These are phyloP conservation scores for Parazoanthus atlanticus DNA, from an alignment of 92 coral and sea anemone genomes.

Conservation along the genomic window DNA sequence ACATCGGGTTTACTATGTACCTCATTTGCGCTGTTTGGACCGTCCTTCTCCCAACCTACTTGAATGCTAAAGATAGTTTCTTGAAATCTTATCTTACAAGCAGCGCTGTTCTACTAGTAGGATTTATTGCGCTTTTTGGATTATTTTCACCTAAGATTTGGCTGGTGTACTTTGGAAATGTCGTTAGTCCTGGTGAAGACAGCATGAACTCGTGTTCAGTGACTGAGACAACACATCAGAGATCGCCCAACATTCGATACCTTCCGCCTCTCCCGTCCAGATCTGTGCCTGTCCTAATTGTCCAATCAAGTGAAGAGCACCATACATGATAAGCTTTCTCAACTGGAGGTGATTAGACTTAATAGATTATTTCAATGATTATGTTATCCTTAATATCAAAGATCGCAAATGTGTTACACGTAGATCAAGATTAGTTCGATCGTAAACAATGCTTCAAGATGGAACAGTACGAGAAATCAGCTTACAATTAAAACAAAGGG, in stretches of 20 bases:
- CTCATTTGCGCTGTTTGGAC: conserved; percentile 76
- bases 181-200: conserved; percentile 28
- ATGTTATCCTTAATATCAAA: no score
- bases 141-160: conserved; percentile 70
- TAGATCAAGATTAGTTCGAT: no score
- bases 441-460: no score
- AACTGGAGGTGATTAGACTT: no score
- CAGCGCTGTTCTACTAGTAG: conserved; percentile 61
- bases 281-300: neutral
- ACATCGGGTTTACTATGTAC: conserved; percentile 85
- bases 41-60: conserved; percentile 66
- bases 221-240: neutral
- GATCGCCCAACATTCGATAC: conserved; percentile 18
- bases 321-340: neutral
- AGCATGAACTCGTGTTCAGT: conserved; percentile 38
- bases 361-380: no score
- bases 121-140: conserved; percentile 74
- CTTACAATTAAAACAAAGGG: no score
- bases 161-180: conserved; percentile 30
- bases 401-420: no score
- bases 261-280: conserved; percentile 25
- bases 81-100: conserved; percentile 57
- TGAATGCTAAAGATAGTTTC: conserved; percentile 64
- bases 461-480: no score
- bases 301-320: neutral